Conservation (phyloP, 2,888 invertebrate genomes). For the Campaea margaritaria region DNA sequence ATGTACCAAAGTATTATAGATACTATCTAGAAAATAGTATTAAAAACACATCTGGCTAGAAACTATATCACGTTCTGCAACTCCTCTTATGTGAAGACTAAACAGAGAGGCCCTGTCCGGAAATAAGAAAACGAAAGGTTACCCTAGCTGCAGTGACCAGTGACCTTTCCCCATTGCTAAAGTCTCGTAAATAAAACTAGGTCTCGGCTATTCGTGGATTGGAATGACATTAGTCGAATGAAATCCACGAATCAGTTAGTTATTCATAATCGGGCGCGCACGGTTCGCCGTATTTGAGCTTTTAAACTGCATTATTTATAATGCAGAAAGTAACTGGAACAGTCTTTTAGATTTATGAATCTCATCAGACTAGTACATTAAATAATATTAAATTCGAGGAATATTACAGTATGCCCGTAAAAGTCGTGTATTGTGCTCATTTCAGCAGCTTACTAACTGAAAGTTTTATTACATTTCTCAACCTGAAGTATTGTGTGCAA, state of each 20-base stretch:
- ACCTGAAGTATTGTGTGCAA: conserved; percentile 37
- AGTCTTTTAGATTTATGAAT: too few species aligned
- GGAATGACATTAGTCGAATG: conserved; percentile 52
- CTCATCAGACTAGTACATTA: too few species aligned
- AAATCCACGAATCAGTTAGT: conserved; percentile 39
- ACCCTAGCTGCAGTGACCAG: conserved; percentile 54
- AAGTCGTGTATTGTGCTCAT: conserved; percentile 6
- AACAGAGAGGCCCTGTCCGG: neutral
- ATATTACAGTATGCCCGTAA: neutral
- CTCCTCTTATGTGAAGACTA: neutral
- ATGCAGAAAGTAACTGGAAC: neutral
- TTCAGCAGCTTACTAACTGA: conserved; percentile 11
- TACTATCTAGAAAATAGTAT: too few species aligned
- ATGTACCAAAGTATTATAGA: too few species aligned
- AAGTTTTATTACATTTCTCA: conserved; percentile 29
- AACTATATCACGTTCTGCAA: neutral
- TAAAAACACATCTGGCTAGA: neutral
- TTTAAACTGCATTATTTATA: neutral
- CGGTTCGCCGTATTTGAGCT: conserved; percentile 1
- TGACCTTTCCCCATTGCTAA: conserved; percentile 51
- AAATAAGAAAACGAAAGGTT: conserved; percentile 38
- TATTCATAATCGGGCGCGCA: conserved; percentile 17
- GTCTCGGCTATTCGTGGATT: conserved; percentile 61
- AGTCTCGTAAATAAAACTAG: conserved; percentile 56
- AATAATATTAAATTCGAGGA: too few species aligned